Conservation (phyloP, 2,888 invertebrate species). For the Lasioglossum oenotherae region DNA sequence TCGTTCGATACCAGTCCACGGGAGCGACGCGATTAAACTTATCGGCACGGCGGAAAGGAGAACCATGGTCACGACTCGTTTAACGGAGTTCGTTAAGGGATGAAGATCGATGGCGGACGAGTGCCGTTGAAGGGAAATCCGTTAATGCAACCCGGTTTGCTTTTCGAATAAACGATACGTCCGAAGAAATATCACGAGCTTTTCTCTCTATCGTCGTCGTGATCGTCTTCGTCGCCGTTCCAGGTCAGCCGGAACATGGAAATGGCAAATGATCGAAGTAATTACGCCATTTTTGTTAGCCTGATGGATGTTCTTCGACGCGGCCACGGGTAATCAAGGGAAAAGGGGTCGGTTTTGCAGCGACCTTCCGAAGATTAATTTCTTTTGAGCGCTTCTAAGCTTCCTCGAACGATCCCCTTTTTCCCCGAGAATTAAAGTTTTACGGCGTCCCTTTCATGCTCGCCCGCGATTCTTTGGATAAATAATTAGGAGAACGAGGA, state of each 20-base stretch:
- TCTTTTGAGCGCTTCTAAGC: neutral
- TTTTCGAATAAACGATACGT: slow-evolving; percentile 6
- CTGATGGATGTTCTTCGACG: slow-evolving; percentile 17
- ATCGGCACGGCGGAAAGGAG: slow-evolving; percentile 21
- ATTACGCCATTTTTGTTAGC: slow-evolving; percentile 9
- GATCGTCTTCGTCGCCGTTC: neutral
- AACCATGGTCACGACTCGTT: slow-evolving; percentile 41
- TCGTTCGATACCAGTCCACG: slow-evolving; percentile 14
- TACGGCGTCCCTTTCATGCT: neutral
- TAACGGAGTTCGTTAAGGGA: slow-evolving; percentile 39
- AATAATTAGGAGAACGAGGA: neutral
- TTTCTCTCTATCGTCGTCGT: neutral
- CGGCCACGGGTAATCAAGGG: slow-evolving; percentile 9
- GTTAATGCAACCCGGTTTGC: slow-evolving; percentile 27
- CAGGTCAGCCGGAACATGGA: neutral
- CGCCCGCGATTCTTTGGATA: neutral
- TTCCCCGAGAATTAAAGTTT: neutral
- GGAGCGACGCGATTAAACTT: slow-evolving; percentile 8
- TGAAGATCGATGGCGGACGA: slow-evolving; percentile 46
- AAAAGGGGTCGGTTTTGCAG: slow-evolving; percentile 16
- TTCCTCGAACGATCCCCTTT: neutral
- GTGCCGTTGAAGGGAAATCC: slow-evolving; percentile 26
- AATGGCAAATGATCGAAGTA: slow-evolving; percentile 7
- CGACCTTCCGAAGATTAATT: slow-evolving; percentile 14
- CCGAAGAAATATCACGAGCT: slow-evolving; percentile 17